Evolutionary conservation across 2,888 invertebrate genomes (phyloP).

Genomic region (Agrotis exclamationis): DNA sequence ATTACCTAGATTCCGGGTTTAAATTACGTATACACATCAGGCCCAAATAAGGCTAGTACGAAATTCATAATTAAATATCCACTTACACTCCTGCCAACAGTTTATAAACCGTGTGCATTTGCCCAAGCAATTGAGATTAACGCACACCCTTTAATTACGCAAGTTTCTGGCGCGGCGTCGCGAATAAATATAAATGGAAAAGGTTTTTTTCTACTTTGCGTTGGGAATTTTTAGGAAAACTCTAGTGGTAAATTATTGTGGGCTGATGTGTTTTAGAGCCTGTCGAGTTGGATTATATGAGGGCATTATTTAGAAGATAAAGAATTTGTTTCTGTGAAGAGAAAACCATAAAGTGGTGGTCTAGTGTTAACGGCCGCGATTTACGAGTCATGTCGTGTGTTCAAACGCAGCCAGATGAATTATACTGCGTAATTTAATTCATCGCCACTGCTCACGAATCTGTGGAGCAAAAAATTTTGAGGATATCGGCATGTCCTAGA

Average conservation of each 20-base stretch:
- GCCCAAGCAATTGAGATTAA: constrained; percentile 79
- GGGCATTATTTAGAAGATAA: constrained; percentile 5
- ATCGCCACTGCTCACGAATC: too few relatives aligned
- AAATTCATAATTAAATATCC: constrained; percentile 62
- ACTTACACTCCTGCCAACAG: constrained; percentile 45
- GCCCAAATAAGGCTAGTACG: constrained; percentile 35
- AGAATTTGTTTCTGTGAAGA: neutral
- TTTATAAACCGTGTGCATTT: constrained; percentile 60
- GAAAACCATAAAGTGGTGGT: neutral
- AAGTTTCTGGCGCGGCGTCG: constrained; percentile 67
- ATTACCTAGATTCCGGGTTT: constrained; percentile 42
- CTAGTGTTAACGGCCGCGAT: too few relatives aligned
- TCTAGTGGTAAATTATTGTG: constrained; percentile 37
- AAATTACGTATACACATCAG: constrained; percentile 50
- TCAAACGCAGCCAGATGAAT: too few relatives aligned
- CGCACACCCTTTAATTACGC: constrained; percentile 79
- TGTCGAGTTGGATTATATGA: neutral
- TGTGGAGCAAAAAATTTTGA: too few relatives aligned
- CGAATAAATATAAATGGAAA: constrained; percentile 71
- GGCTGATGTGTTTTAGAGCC: constrained; percentile 19
- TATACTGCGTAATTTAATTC: too few relatives aligned
- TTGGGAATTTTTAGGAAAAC: constrained; percentile 27
- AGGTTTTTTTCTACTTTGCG: constrained; percentile 54
- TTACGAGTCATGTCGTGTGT: too few relatives aligned
- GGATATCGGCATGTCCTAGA: too few relatives aligned